Evolutionary conservation across 1,140 invertebrate genomes (phyloP).

Genomic region (Drosophila quadrilineata): DNA sequence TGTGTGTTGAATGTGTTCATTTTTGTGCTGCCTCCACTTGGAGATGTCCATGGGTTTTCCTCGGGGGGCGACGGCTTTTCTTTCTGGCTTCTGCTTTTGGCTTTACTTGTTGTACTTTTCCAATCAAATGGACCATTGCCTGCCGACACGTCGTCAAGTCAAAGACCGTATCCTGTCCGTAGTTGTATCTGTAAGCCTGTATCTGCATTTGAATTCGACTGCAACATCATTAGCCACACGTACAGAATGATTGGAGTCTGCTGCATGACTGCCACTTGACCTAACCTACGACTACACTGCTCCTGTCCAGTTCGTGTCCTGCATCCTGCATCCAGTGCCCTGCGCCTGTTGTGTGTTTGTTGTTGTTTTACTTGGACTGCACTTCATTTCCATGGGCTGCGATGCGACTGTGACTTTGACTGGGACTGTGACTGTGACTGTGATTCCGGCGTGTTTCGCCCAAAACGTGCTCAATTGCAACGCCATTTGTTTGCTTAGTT

Average conservation of each 20-base stretch:
- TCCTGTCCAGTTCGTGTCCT: neutral
- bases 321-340: neutral
- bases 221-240: constrained; percentile 67
- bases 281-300: neutral
- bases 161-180: neutral
- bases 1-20: no score
- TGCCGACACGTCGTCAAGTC: constrained; percentile 27
- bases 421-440: constrained; percentile 25
- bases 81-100: neutral
- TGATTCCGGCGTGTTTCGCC: constrained; percentile 43
- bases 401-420: constrained; percentile 15
- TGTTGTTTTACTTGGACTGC: constrained; percentile 42
- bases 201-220: constrained; percentile 10
- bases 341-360: constrained; percentile 3
- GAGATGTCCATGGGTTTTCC: no score
- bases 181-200: neutral
- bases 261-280: constrained; percentile 53
- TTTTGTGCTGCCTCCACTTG: no score
- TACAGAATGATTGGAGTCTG: constrained; percentile 41
- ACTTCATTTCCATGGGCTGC: constrained; percentile 67
- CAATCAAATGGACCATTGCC: constrained; percentile 58
- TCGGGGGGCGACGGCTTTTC: no score
- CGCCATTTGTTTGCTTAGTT: constrained; percentile 78
- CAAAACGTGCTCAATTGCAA: constrained; percentile 80
- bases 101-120: constrained; percentile 22